phyloP scores from a whole-genome alignment of 2,888 invertebrate genomes.

The Lingula anatina region DNA sequence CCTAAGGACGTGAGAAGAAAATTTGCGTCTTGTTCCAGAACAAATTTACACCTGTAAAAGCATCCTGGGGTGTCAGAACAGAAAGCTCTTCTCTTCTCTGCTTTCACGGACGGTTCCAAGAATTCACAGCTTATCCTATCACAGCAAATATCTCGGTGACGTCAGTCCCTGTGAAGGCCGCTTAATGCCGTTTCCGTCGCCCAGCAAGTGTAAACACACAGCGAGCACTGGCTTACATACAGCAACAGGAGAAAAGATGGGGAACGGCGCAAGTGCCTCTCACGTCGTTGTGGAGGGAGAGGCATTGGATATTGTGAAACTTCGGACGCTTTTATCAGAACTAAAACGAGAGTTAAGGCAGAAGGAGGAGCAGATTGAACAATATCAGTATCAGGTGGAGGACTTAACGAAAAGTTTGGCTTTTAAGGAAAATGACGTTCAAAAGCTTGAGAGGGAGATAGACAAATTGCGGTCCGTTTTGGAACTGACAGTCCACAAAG shows the following conservation, averaged over 20 bases:
- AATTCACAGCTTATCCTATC: too few species aligned
- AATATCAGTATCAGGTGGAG: conserved; percentile 58
- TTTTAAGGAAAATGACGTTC: conserved; percentile 59
- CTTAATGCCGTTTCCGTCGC: too few species aligned
- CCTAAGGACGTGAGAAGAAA: too few species aligned
- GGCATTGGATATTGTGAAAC: conserved; percentile 33
- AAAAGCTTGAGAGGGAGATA: conserved; percentile 64
- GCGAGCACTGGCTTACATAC: too few species aligned
- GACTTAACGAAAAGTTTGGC: conserved; percentile 58
- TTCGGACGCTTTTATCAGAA: conserved; percentile 52
- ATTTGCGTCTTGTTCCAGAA: too few species aligned
- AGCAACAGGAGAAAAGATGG: conserved; percentile 32
- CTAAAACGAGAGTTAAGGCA: conserved; percentile 55
- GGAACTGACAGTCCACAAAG: conserved; percentile 51
- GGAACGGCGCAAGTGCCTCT: conserved; percentile 41
- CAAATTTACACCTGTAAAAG: too few species aligned
- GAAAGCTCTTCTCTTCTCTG: too few species aligned
- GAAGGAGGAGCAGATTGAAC: conserved; percentile 55
- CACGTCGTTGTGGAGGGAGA: conserved; percentile 40
- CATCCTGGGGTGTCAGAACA: too few species aligned
- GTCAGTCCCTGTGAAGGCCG: too few species aligned
- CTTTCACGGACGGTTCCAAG: too few species aligned
- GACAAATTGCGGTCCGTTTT: conserved; percentile 63
- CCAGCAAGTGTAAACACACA: too few species aligned
- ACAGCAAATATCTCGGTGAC: too few species aligned